These are phyloP conservation scores for Drosophila niveifrons DNA, from an alignment of 2,888 invertebrate genomes.

Conservation along the genomic window DNA sequence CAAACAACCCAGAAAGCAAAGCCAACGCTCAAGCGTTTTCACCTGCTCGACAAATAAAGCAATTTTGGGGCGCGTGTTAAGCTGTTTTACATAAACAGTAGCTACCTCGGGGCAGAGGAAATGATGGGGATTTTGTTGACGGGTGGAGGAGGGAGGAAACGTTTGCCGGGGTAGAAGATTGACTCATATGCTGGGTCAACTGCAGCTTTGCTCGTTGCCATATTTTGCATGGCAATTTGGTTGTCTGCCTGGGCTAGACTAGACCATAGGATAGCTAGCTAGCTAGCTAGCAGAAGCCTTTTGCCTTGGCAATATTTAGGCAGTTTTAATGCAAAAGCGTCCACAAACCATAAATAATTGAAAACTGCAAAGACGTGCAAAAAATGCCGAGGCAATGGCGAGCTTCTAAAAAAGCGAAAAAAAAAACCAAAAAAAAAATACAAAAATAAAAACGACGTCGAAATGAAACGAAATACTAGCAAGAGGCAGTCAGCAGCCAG, in stretches of 20 bases:
- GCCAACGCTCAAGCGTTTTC: conserved; percentile 47
- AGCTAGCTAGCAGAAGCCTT: conserved; percentile 31
- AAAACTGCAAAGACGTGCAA: conserved; percentile 79
- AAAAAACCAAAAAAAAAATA: not conserved
- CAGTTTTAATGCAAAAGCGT: conserved; percentile 76
- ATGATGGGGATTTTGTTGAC: not conserved
- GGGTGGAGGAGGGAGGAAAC: not conserved
- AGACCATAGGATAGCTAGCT: conserved; percentile 1
- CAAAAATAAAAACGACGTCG: conserved; percentile 19
- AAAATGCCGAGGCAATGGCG: conserved; percentile 58
- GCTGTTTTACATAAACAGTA: conserved; percentile 67
- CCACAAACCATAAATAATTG: conserved; percentile 81
- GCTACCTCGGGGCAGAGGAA: conserved; percentile 8
- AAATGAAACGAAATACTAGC: conserved; percentile 43
- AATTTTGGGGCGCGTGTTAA: conserved; percentile 66
- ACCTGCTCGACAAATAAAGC: conserved; percentile 62
- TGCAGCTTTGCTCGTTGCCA: conserved; percentile 53
- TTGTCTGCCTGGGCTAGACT: conserved; percentile 48
- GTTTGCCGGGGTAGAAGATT: conserved; percentile 41
- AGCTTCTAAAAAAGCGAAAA: conserved; percentile 39
- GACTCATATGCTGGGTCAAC: conserved; percentile 69
- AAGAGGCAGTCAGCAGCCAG: conserved; percentile 40
- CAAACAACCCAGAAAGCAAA: conserved; percentile 28
- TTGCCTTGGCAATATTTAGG: conserved; percentile 67
- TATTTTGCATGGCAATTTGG: conserved; percentile 63